Conservation (phyloP, 2,888 invertebrate genomes). For the Alloscopus bannaensis region DNA sequence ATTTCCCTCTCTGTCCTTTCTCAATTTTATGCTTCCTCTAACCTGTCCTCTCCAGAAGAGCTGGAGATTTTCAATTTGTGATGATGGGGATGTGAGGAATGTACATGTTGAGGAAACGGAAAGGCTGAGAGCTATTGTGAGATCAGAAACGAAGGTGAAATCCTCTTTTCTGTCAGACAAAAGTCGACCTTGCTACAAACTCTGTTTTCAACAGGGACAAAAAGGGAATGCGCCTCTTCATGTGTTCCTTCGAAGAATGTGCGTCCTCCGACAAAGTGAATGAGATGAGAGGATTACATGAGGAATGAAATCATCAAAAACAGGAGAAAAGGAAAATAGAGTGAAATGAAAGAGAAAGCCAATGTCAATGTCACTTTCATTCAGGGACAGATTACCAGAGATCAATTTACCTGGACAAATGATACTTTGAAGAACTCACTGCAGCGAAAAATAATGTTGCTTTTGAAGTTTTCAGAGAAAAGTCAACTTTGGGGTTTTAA, state of each 20-base stretch:
- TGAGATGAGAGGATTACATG: not conserved
- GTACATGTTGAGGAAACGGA: not conserved
- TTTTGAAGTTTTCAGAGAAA: not conserved
- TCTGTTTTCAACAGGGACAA: constrained; percentile 45
- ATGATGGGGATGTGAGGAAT: constrained; percentile 22
- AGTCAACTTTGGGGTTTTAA: too few relatives aligned
- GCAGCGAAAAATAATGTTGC: not conserved
- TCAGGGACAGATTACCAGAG: not conserved
- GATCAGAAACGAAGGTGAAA: constrained; percentile 39
- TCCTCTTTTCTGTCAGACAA: constrained; percentile 23
- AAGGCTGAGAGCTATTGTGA: not conserved
- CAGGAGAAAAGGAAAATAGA: not conserved
- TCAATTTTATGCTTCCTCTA: constrained; percentile 56
- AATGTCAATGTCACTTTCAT: not conserved
- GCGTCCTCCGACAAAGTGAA: not conserved
- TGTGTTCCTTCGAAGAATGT: not conserved
- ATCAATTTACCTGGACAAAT: not conserved
- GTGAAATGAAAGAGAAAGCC: not conserved
- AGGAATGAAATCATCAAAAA: not conserved
- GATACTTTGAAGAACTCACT: not conserved
- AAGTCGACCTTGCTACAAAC: constrained; percentile 27
- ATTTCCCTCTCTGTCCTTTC: constrained; percentile 8
- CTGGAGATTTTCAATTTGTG: constrained; percentile 48
- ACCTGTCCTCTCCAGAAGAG: constrained; percentile 56
- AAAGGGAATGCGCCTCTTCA: not conserved